These are phyloP conservation scores for Drosophila merina DNA, from an alignment of 2,888 invertebrate species.

Conservation along the genomic window DNA sequence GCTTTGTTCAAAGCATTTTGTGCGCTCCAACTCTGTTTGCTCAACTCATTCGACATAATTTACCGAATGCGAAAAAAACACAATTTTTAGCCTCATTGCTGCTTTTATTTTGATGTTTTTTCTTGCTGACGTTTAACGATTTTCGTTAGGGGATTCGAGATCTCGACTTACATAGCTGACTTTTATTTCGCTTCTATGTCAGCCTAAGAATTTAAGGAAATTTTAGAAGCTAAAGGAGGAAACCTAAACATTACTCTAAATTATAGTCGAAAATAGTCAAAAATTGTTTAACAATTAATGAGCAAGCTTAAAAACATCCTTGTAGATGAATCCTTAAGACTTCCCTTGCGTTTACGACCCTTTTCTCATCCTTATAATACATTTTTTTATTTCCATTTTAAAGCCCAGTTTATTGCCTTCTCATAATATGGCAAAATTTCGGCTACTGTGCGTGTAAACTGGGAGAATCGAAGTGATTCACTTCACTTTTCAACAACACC, in stretches of 20 bases:
- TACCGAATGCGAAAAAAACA: slow-evolving; percentile 54
- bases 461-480: slow-evolving; percentile 68
- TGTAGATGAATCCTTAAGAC: too few species aligned
- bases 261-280: too few species aligned
- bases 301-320: too few species aligned
- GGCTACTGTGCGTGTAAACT: slow-evolving; percentile 36
- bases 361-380: too few species aligned
- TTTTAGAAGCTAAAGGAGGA: not conserved
- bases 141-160: not conserved
- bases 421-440: slow-evolving; percentile 6
- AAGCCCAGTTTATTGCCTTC: not conserved
- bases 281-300: too few species aligned
- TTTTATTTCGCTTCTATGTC: slow-evolving; percentile 10
- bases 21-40: slow-evolving; percentile 50
- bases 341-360: too few species aligned
- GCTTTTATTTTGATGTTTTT: slow-evolving; percentile 4
- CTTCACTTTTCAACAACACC: slow-evolving; percentile 68
- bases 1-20: slow-evolving; percentile 42
- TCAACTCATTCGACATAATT: slow-evolving; percentile 75
- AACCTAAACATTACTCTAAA: too few species aligned
- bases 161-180: not conserved
- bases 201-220: not conserved
- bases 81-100: slow-evolving; percentile 68
- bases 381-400: not conserved
- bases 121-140: slow-evolving; percentile 10